A percentile compares a stretch with the other conserved stretches of the same genome.
phyloP scores from a whole-genome alignment of 2,888 invertebrate species.

The Heliconius cydno region DNA sequence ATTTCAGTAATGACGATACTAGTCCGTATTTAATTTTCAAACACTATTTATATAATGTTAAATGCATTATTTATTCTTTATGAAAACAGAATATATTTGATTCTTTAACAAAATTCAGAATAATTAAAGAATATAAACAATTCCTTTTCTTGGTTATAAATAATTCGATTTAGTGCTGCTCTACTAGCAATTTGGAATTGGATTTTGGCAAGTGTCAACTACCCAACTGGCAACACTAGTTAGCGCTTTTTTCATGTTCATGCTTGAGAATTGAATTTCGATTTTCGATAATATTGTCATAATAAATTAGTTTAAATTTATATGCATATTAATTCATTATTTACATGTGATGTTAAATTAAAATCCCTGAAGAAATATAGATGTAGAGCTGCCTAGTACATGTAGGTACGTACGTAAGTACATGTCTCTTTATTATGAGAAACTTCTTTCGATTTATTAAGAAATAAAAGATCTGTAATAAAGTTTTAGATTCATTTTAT shows the following conservation, averaged over 20 bases:
- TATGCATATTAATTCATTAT: neutral
- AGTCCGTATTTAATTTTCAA: no score
- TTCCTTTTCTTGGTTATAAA: no score
- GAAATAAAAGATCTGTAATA: constrained; percentile 54
- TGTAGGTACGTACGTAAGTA: neutral
- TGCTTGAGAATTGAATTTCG: no score
- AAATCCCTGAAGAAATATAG: neutral
- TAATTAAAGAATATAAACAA: no score
- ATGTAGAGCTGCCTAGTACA: neutral
- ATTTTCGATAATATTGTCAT: no score
- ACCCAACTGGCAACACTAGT: neutral
- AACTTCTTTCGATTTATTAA: neutral
- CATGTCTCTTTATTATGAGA: neutral
- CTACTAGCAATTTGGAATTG: neutral
- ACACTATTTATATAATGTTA: no score
- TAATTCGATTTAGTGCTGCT: no score
- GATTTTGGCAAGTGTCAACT: neutral
- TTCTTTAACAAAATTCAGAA: no score
- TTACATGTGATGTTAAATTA: neutral
- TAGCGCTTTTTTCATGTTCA: neutral
- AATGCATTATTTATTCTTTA: no score
- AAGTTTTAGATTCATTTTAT: constrained; percentile 83
- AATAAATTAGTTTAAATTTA: no score
- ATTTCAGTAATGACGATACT: no score
- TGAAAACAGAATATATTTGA: no score